A percentile compares a stretch with the other conserved stretches of the same genome.
Conservation (phyloP, 2,113 vertebrate species). For the Syngnathus typhle region DNA sequence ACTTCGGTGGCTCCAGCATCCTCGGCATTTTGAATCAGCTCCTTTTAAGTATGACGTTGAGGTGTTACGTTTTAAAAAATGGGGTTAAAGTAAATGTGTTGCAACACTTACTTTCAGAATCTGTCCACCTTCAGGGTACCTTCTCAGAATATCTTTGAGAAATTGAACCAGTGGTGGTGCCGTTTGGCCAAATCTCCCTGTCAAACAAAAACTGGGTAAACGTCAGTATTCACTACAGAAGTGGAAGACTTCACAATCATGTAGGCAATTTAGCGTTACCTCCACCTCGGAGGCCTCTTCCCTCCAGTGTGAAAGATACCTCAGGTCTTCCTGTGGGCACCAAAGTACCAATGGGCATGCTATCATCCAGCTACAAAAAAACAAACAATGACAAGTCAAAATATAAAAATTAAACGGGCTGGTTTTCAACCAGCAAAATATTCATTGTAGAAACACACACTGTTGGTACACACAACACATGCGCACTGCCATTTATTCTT, state of each 20-base stretch:
- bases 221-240: background rate
- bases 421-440: background rate
- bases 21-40: constrained; percentile 97
- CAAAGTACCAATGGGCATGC: constrained; percentile 72
- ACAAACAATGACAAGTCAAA: background rate
- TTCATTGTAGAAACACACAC: background rate
- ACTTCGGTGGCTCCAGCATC: constrained; percentile 96
- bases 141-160: constrained; percentile 92
- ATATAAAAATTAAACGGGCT: background rate
- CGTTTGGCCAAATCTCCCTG: constrained; percentile 96
- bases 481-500: background rate
- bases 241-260: background rate
- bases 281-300: constrained; percentile 88
- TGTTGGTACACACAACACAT: background rate
- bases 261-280: constrained; percentile 65
- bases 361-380: constrained; percentile 68
- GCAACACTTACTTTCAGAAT: constrained; percentile 85
- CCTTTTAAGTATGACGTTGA: constrained; percentile 63
- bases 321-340: constrained; percentile 69
- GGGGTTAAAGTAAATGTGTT: background rate
- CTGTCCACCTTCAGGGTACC: constrained; percentile 97
- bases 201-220: constrained; percentile 17
- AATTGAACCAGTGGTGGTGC: constrained; percentile 97
- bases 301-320: constrained; percentile 81
- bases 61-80: background rate